phyloP scores from a whole-genome alignment of 1,140 invertebrate genomes.

The Drosophila busckii region DNA sequence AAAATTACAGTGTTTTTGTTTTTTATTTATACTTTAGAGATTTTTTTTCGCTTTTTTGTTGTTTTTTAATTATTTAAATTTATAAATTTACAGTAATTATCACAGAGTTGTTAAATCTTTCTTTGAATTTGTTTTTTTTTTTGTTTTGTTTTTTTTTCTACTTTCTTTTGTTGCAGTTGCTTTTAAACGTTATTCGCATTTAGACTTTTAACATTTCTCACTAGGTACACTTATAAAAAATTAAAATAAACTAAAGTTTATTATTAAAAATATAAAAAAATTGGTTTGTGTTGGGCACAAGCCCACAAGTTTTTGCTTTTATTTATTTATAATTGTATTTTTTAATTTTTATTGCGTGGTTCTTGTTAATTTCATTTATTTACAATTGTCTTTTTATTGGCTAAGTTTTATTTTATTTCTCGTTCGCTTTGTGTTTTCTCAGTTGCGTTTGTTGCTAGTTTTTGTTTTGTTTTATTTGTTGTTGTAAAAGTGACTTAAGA shows the following conservation, averaged over 20 bases:
- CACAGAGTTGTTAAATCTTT: constrained; percentile 79
- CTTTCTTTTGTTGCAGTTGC: constrained; percentile 64
- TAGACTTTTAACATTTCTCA: constrained; percentile 77
- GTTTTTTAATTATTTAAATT: constrained; percentile 64
- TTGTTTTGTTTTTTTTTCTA: constrained; percentile 49
- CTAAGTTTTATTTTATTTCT: constrained; percentile 50
- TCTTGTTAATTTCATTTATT: constrained; percentile 43
- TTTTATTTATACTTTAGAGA: constrained; percentile 50
- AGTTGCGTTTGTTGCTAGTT: constrained; percentile 43
- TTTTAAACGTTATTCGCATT: constrained; percentile 55
- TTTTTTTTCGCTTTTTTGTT: constrained; percentile 47
- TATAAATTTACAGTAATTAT: constrained; percentile 79
- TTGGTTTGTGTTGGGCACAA: constrained; percentile 52
- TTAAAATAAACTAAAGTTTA: constrained; percentile 61
- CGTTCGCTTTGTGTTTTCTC: constrained; percentile 37
- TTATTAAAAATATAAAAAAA: constrained; percentile 65
- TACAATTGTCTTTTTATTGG: constrained; percentile 56
- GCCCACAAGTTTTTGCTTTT: constrained; percentile 47
- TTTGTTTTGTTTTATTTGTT: constrained; percentile 18
- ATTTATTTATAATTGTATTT: constrained; percentile 20
- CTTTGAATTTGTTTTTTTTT: constrained; percentile 74
- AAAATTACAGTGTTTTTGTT: constrained; percentile 55
- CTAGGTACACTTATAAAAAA: constrained; percentile 77
- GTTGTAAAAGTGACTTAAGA: constrained; percentile 74
- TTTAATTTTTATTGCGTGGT: constrained; percentile 22